Evolutionary conservation across 2,113 vertebrate species (phyloP).

Genomic region (Passer montanus): DNA sequence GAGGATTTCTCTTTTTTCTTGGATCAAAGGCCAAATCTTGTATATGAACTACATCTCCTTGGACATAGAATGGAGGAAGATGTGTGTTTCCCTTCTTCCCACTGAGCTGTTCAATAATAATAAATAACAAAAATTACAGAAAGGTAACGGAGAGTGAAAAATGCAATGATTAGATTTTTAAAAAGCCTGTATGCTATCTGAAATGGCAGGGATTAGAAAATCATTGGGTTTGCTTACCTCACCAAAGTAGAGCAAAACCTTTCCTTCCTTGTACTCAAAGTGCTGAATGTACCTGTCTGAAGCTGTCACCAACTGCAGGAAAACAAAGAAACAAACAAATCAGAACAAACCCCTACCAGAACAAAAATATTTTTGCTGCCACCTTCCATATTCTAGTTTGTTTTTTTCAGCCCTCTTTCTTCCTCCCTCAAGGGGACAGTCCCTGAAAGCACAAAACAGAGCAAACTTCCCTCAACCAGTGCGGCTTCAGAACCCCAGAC

Average conservation of each 20-base stretch:
- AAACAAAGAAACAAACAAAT: neutral
- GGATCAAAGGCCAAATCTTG: neutral
- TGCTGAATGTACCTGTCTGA: slow-evolving; percentile 74
- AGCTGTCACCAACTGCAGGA: slow-evolving; percentile 54
- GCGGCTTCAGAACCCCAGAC: neutral
- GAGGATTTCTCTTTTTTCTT: neutral
- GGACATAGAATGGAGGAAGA: neutral
- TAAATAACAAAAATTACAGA: neutral
- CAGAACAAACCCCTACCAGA: neutral
- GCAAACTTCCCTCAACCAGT: neutral
- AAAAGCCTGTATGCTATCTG: neutral
- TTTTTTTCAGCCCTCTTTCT: neutral
- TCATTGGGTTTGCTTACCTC: slow-evolving; percentile 43
- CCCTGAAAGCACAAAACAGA: neutral
- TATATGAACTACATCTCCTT: neutral
- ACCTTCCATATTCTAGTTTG: neutral
- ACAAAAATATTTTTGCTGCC: neutral
- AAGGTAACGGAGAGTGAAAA: neutral
- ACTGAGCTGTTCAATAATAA: neutral
- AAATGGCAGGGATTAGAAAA: neutral
- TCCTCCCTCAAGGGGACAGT: neutral
- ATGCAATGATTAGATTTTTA: neutral
- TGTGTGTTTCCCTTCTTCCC: neutral
- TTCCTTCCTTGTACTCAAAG: slow-evolving; percentile 68
- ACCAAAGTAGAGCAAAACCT: slow-evolving; percentile 71